These are phyloP conservation scores for Oscheius sp. DNA, from an alignment of 2,888 invertebrate species.

Conservation along the genomic window DNA sequence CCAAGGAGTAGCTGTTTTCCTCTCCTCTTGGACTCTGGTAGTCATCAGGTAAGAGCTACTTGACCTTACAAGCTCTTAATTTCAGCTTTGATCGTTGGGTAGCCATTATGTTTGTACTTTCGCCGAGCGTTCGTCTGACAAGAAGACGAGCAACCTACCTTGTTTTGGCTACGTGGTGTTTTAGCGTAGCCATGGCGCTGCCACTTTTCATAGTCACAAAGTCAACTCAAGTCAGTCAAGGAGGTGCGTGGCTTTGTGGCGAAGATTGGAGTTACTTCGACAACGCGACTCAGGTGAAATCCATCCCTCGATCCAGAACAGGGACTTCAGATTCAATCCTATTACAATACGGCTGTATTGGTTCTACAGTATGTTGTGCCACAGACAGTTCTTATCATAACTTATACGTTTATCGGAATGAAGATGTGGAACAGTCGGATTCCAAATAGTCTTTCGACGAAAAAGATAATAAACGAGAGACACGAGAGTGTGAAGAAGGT, in stretches of 20 bases:
- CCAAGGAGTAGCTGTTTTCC: constrained; percentile 72
- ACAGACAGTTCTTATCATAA: constrained; percentile 66
- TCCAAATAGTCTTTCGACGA: constrained; percentile 56
- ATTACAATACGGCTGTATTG: constrained; percentile 61
- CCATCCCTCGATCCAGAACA: not conserved
- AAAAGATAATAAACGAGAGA: constrained; percentile 57
- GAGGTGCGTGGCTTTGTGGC: constrained; percentile 49
- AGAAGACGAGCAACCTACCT: constrained; percentile 58
- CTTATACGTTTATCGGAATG: constrained; percentile 68
- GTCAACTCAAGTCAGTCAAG: constrained; percentile 28
- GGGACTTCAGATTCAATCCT: constrained; percentile 39
- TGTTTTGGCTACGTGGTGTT: constrained; percentile 65
- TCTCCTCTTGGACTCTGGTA: constrained; percentile 72
- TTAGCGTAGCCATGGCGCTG: constrained; percentile 63
- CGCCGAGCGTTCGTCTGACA: constrained; percentile 62
- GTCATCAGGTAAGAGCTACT: constrained; percentile 69
- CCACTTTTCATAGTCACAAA: constrained; percentile 62
- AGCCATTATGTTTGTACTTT: constrained; percentile 68
- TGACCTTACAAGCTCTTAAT: not conserved
- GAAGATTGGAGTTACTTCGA: constrained; percentile 59
- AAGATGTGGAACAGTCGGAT: constrained; percentile 68
- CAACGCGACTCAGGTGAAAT: constrained; percentile 20
- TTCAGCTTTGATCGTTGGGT: constrained; percentile 68
- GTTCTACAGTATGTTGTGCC: constrained; percentile 69
- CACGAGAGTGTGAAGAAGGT: constrained; percentile 69